These are phyloP conservation scores for Epinotia nisella DNA, from an alignment of 2,888 invertebrate genomes.

Conservation along the genomic window DNA sequence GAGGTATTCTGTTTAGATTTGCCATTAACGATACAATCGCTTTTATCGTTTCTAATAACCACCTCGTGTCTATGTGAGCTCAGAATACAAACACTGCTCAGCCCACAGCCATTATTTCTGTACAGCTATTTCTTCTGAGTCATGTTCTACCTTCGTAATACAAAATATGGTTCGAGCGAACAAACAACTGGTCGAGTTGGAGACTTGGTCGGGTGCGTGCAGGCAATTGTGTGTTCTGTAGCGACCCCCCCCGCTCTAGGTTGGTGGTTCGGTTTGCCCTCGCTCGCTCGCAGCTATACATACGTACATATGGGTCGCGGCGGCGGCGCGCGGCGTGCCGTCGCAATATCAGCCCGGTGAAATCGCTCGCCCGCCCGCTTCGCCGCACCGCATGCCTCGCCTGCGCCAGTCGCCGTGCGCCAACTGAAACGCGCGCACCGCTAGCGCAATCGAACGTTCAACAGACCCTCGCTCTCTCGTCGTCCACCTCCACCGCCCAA, in stretches of 20 bases:
- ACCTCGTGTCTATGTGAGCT: constrained; percentile 39
- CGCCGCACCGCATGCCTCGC: constrained; percentile 80
- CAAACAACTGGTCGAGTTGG: constrained; percentile 73
- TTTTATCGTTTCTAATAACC: constrained; percentile 43
- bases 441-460: constrained; percentile 80
- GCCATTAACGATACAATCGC: constrained; percentile 38
- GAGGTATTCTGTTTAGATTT: constrained; percentile 40
- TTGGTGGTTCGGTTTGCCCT: constrained; percentile 71
- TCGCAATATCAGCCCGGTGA: constrained; percentile 84
- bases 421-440: constrained; percentile 85
- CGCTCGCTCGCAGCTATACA: constrained; percentile 76
- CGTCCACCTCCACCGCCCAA: constrained; percentile 61
- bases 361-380: constrained; percentile 83
- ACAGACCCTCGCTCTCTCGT: constrained; percentile 66
- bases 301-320: constrained; percentile 70
- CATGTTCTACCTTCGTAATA: constrained; percentile 50
- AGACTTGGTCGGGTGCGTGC: constrained; percentile 74
- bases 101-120: constrained; percentile 42
- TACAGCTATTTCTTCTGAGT: constrained; percentile 44
- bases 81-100: constrained; percentile 27
- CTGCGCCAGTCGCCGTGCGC: constrained; percentile 84
- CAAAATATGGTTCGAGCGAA: constrained; percentile 58
- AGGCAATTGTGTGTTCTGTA: constrained; percentile 62
- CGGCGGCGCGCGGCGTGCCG: constrained; percentile 73
- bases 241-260: constrained; percentile 74